Base-by-base conservation (phyloP, 2,797 vertebrate genomes). In the Tapirus indicus region DNA sequence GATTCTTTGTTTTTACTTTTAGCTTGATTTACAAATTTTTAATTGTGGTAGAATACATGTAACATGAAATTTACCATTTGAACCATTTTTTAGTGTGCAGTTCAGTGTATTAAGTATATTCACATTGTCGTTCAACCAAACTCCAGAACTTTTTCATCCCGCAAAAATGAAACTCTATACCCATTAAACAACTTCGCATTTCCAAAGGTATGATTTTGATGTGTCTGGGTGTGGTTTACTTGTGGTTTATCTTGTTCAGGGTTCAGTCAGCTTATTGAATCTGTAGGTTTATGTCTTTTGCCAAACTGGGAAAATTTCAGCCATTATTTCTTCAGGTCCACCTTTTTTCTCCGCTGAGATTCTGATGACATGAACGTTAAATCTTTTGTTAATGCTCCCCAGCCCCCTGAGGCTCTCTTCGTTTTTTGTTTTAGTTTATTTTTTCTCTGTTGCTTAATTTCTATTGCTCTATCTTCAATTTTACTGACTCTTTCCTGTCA, bases 181-280 rank as follows among this genome's bases (percentile, higher is more conserved):
- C 54, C 35, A 97, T 78, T 93, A 85, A 84, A 88, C 29, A 95
- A 95, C 18, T 75, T 54, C 9, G 60, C 52, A 56, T 60, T 91
- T 86, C 35, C 41, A 91, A 84, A 90, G 75, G 52, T 92, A 88
- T 92, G 66, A 90, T 85, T 97, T 79, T 89, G 56, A 94, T 93
- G 52, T 78, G 14, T 56, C 85, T 91, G 20, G 41, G 47, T 89
- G n/a, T 82, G 7, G 32, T 62, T 88, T 92, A 85, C 38, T 71
- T 94, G 94, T 85, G 35, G 4, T 86, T 96, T 96, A 87, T 32
- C 41, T 62, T 71, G 41, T 77, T 49, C 96, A 72, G 60, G 47
- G 47, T 95, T 95, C 32, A 88, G 41, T 85, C 41, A 92, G 60
- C 47, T 44, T 94, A 85, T 88, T 25, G 27, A 91, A 94, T 90